Evolutionary conservation across 2,797 vertebrate genomes (phyloP).

Genomic region (Pantherophis alleghaniensis): DNA sequence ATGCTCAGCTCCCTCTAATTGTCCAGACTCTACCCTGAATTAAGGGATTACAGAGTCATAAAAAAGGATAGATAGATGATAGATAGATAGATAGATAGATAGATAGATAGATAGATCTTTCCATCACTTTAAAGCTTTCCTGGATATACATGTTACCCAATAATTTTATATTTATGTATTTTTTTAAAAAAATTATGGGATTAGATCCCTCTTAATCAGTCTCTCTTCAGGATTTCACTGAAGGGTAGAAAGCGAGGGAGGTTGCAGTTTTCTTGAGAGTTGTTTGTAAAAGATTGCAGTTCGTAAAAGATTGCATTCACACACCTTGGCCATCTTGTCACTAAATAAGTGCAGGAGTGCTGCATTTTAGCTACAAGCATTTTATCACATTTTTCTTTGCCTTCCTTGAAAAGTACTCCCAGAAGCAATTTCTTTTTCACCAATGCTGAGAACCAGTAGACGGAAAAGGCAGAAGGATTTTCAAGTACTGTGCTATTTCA

Average conservation of each 20-base stretch:
- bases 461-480: background rate
- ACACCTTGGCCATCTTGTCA: background rate
- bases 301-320: background rate
- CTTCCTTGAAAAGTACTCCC: background rate
- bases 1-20: no score
- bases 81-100: no score
- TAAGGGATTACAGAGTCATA: no score
- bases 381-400: background rate
- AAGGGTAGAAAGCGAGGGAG: background rate
- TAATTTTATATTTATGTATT: background rate
- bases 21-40: no score
- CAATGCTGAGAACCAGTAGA: background rate
- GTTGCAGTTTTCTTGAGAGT: background rate
- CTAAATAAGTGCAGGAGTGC: background rate
- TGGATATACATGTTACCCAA: background rate
- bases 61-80: no score
- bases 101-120: background rate
- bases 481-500: background rate
- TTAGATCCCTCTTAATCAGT: background rate
- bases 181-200: background rate
- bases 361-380: background rate
- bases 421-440: background rate
- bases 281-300: background rate
- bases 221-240: background rate
- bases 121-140: background rate